These are phyloP conservation scores for Erebia palarica DNA, from an alignment of 2,888 invertebrate species.

Conservation along the genomic window DNA sequence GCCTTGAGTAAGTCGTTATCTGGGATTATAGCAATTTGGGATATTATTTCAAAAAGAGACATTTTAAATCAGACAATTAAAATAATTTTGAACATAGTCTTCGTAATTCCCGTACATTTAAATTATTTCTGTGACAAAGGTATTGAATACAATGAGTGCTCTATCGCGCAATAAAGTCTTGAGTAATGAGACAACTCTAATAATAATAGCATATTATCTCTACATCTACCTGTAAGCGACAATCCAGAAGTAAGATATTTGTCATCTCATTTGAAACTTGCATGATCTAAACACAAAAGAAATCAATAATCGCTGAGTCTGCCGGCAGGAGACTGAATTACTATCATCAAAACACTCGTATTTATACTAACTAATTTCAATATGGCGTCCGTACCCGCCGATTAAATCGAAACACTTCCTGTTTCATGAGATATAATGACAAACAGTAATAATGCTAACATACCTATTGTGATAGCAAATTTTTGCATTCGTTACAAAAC, in stretches of 20 bases:
- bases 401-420: no score
- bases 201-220: slow-evolving; percentile 30
- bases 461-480: slow-evolving; percentile 8
- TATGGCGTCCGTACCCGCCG: no score
- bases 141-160: slow-evolving; percentile 58
- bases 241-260: no score
- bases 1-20: neutral
- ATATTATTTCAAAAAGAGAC: neutral
- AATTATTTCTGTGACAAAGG: slow-evolving; percentile 57
- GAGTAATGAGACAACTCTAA: slow-evolving; percentile 48
- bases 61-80: neutral
- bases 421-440: no score
- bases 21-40: neutral
- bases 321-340: no score
- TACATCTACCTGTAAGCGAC: slow-evolving; percentile 11
- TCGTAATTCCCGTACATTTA: slow-evolving; percentile 37
- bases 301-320: no score
- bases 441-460: no score
- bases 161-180: slow-evolving; percentile 60
- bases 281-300: no score
- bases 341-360: no score
- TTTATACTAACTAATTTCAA: no score
- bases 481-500: neutral
- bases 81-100: slow-evolving; percentile 33
- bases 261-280: no score